A percentile compares a stretch with the other conserved stretches of the same genome.
Conservation (phyloP, 2,888 invertebrate species). For the Parnassius glacialis region DNA sequence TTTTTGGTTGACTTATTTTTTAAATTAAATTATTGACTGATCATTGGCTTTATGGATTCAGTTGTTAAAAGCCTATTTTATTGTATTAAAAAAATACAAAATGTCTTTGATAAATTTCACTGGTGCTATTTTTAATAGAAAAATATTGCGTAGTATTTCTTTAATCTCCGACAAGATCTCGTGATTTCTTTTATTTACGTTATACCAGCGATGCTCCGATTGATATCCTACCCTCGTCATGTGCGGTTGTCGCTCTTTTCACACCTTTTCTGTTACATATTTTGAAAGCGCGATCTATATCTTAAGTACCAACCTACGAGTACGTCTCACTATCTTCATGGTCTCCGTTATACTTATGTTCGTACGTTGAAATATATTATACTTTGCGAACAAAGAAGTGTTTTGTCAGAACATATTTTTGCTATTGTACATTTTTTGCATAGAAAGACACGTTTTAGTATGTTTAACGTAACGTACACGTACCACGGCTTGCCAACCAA, state of each 20-base stretch:
- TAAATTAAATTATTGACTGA: too few relatives aligned
- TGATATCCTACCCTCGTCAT: conserved; percentile 7
- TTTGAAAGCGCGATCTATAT: conserved; percentile 11
- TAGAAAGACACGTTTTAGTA: too few relatives aligned
- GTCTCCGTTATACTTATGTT: conserved; percentile 3
- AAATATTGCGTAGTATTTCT: background rate
- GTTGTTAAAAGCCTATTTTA: too few relatives aligned
- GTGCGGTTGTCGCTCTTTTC: background rate
- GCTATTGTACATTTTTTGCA: too few relatives aligned
- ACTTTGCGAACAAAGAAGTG: background rate
- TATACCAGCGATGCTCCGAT: conserved; percentile 2
- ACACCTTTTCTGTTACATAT: conserved; percentile 17
- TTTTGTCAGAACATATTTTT: too few relatives aligned
- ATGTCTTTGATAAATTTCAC: background rate
- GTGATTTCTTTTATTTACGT: background rate
- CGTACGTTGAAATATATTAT: background rate
- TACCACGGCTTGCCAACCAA: too few relatives aligned
- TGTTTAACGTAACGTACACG: too few relatives aligned
- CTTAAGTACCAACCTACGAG: conserved; percentile 12
- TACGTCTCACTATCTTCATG: background rate
- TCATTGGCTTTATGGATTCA: too few relatives aligned
- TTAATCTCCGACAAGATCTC: background rate
- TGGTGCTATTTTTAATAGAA: background rate
- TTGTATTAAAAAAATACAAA: too few relatives aligned
- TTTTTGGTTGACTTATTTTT: too few relatives aligned